Conservation (phyloP, 2,888 invertebrate genomes). For the Caenorhabditis drosophilae region DNA sequence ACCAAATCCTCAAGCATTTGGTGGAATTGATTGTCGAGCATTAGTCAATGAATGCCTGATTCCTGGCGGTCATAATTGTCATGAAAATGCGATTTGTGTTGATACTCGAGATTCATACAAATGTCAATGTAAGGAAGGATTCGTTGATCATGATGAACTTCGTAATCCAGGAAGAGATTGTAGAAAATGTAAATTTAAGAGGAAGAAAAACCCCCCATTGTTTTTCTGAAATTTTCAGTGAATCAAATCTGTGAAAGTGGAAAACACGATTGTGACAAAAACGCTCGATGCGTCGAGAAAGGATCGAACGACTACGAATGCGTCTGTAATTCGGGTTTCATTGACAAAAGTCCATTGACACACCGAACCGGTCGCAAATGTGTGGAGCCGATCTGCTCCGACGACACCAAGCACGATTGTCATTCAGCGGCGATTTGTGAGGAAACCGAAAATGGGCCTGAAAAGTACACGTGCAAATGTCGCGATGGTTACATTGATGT, state of each 20-base stretch:
- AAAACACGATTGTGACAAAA: conserved; percentile 59
- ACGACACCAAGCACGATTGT: conserved; percentile 61
- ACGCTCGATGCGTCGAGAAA: conserved; percentile 59
- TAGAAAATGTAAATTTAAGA: conserved; percentile 47
- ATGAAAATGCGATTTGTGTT: conserved; percentile 66
- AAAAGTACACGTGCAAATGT: conserved; percentile 78
- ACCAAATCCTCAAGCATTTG: conserved; percentile 65
- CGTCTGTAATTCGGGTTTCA: conserved; percentile 60
- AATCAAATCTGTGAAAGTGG: conserved; percentile 58
- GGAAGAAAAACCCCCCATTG: not conserved
- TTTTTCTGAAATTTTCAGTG: conserved; percentile 32
- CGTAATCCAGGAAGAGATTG: conserved; percentile 62
- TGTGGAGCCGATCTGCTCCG: conserved; percentile 55
- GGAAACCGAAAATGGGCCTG: conserved; percentile 45
- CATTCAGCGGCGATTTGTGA: conserved; percentile 62
- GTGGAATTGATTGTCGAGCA: conserved; percentile 60
- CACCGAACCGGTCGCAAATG: conserved; percentile 44
- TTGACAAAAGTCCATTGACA: conserved; percentile 51
- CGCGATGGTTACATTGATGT: conserved; percentile 80
- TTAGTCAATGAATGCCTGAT: conserved; percentile 65
- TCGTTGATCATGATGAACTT: conserved; percentile 60
- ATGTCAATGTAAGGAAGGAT: conserved; percentile 67
- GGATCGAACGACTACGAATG: conserved; percentile 61
- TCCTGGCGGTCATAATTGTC: conserved; percentile 61
- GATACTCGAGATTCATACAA: conserved; percentile 63